Percentiles rank a stretch among this genome's conserved stretches.
phyloP scores from a whole-genome alignment of 2,888 invertebrate genomes.

The Plemyria rubiginata region DNA sequence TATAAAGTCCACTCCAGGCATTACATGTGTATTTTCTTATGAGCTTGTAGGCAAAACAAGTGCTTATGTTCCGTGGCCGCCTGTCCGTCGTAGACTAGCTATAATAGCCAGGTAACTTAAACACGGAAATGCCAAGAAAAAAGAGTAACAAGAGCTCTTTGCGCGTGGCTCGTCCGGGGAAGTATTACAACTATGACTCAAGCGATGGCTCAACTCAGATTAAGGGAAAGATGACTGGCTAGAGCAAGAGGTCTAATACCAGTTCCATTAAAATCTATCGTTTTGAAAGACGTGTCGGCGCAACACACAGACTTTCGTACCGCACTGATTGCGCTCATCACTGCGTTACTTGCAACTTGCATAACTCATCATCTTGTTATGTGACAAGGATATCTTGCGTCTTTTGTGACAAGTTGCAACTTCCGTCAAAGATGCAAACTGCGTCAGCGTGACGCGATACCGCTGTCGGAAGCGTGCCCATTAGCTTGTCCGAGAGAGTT shows the following conservation, averaged over 20 bases:
- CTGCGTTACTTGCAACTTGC: conserved; percentile 17
- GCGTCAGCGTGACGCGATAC: conserved; percentile 54
- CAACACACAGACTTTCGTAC: neutral
- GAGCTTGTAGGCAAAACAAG: neutral
- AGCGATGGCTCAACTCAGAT: too few relatives aligned
- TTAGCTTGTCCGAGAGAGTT: conserved; percentile 64
- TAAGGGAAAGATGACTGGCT: too few relatives aligned
- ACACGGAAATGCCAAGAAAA: too few relatives aligned
- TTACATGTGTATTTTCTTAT: neutral
- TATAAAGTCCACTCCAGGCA: neutral
- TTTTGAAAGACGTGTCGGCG: conserved; percentile 1
- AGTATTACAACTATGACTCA: too few relatives aligned
- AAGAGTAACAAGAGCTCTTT: too few relatives aligned
- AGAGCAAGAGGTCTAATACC: too few relatives aligned
- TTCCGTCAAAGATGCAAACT: conserved; percentile 42
- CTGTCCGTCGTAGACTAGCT: too few relatives aligned
- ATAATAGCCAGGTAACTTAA: too few relatives aligned
- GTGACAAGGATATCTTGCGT: conserved; percentile 22
- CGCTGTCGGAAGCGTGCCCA: conserved; percentile 65
- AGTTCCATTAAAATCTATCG: neutral
- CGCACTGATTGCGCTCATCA: conserved; percentile 17
- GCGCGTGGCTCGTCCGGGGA: too few relatives aligned
- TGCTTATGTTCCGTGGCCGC: neutral
- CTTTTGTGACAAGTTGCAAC: conserved; percentile 23
- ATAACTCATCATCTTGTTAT: conserved; percentile 13